A percentile compares a stretch with the other conserved stretches of the same genome.
phyloP scores from a whole-genome alignment of 2,888 invertebrate genomes.

The Maniola hyperantus region DNA sequence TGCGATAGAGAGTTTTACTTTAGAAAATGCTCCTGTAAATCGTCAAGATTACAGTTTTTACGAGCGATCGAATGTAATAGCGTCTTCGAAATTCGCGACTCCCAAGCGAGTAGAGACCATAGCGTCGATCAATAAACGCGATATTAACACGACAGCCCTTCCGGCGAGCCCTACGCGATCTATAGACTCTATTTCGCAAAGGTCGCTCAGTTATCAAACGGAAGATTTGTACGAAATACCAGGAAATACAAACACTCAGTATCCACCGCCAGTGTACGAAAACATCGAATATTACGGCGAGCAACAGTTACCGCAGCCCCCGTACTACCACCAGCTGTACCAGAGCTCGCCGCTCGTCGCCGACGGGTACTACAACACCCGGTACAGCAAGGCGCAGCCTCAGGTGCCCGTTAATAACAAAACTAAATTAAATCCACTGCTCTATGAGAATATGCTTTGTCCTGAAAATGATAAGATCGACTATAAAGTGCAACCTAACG shows the following conservation, averaged over 20 bases:
- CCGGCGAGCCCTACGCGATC: constrained; percentile 84
- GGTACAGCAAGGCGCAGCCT: constrained; percentile 90
- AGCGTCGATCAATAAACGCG: constrained; percentile 73
- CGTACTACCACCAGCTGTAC: constrained; percentile 84
- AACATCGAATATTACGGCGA: constrained; percentile 91
- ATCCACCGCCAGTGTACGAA: constrained; percentile 86
- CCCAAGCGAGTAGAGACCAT: constrained; percentile 88
- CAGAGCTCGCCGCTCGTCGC: constrained; percentile 70
- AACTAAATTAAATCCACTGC: constrained; percentile 65
- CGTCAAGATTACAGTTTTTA: constrained; percentile 79
- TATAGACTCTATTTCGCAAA: constrained; percentile 83
- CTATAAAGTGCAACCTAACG: constrained; percentile 60
- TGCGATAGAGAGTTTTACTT: constrained; percentile 85
- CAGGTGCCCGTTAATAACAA: constrained; percentile 86
- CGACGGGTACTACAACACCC: constrained; percentile 79
- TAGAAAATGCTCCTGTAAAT: constrained; percentile 76
- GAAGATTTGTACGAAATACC: constrained; percentile 76
- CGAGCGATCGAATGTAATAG: constrained; percentile 89
- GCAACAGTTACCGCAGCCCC: constrained; percentile 79
- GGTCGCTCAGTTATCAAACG: constrained; percentile 78
- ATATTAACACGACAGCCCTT: constrained; percentile 66
- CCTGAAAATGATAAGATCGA: constrained; percentile 71
- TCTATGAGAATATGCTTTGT: constrained; percentile 79
- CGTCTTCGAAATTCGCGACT: constrained; percentile 89
- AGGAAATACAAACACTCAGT: constrained; percentile 66